Evolutionary conservation across 2,797 vertebrate species (phyloP).

Genomic region (Hoplostethus atlanticus): DNA sequence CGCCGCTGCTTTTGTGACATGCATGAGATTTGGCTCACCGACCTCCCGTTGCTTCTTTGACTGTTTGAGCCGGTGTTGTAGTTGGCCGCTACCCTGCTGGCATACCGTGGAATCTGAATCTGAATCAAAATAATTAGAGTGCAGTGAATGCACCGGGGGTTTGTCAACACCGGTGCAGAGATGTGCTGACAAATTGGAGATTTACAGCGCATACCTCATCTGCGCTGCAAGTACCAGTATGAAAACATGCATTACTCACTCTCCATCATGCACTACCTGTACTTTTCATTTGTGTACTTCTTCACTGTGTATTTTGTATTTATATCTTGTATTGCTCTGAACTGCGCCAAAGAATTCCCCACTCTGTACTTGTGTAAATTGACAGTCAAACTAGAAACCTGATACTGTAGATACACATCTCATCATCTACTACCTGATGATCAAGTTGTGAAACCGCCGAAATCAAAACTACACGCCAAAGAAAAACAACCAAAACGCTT

Average conservation of each 20-base stretch:
- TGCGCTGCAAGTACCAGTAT: no score
- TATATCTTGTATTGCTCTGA: no score
- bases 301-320: no score
- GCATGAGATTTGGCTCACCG: slow-evolving; percentile 27
- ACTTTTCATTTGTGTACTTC: no score
- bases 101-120: slow-evolving; percentile 5
- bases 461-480: no score
- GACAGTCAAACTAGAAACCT: no score
- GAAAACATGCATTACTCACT: no score
- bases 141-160: background rate
- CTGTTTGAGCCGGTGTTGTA: slow-evolving; percentile 1
- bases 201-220: background rate
- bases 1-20: slow-evolving; percentile 45
- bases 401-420: no score
- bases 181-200: slow-evolving; percentile 4
- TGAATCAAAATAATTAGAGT: background rate
- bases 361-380: no score
- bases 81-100: background rate
- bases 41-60: slow-evolving; percentile 5
- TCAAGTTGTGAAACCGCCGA: background rate
- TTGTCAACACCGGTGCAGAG: background rate
- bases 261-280: no score
- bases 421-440: background rate
- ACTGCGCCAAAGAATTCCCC: no score
- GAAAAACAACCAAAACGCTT: background rate